Base-by-base conservation (phyloP, 2,113 vertebrate species). In the Corythaeola cristata region DNA sequence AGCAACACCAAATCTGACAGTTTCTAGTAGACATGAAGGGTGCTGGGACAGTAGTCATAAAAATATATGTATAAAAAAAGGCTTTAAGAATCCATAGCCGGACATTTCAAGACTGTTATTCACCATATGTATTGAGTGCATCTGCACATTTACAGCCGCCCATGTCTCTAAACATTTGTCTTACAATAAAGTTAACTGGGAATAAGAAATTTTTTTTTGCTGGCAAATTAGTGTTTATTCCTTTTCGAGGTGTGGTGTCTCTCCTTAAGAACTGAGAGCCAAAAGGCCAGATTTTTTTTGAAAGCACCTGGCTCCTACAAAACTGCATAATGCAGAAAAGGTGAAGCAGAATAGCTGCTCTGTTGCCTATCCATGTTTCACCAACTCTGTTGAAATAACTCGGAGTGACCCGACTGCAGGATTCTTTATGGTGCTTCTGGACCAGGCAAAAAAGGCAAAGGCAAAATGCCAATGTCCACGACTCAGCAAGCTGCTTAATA, bases 21-120 rank as follows among this genome's bases (percentile, higher is more conserved):
- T 94, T 97, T 91, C 73, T 95, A 68, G 47, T 22, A 68, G 30
- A 78, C 50, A 67, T 84, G 37, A 30, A 95, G 37, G 47, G 60
- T 39, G 2, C 27, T 81, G 33, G 17, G 18, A 47, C 28, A 78
- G 11, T 58, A 66, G 24, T 88, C 37, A 72, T 78, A 52, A 88
- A 55, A 74, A 47, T 9, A 53, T 27, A 30, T 15, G 24, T 12
- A 21, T n/a, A 11, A 71, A 35, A 78, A 37, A 83, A 52, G 6
- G 3, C 6, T 68, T 85, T 56, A 67, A 83, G 50, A 76, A 35
- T 60, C 37, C 39, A 8, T 75, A 88, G 76, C 12, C 10, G 7
- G 45, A 44, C 37, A 72, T 71, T 63, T 87, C 30, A 69, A 47
- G 28, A 32, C 45, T 73, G 2, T 37, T 64, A 41, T 78, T 93